phyloP scores from a whole-genome alignment of 2,797 vertebrate species.

The Paguma larvata region DNA sequence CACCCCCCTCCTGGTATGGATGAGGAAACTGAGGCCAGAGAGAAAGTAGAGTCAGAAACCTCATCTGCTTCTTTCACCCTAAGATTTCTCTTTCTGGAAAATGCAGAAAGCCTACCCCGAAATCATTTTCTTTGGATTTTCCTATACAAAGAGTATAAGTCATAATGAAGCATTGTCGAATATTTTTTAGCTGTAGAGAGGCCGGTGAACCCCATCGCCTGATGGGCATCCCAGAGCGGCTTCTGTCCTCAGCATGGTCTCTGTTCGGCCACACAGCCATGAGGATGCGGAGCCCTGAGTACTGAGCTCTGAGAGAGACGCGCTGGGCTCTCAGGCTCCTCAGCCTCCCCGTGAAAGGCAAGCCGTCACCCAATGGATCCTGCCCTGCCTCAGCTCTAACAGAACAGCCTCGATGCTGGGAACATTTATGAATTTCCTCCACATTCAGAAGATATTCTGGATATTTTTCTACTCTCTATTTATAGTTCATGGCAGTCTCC shows the following conservation, averaged over 20 bases:
- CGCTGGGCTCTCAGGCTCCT: not conserved
- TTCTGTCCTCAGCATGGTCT: not conserved
- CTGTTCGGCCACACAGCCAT: not conserved
- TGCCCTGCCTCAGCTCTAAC: not conserved
- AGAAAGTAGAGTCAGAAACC: not conserved
- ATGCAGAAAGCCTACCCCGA: not conserved
- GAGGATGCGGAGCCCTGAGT: not conserved
- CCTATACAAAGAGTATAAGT: not conserved
- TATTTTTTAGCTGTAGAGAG: not conserved
- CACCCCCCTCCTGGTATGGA: not conserved
- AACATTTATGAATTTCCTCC: not conserved
- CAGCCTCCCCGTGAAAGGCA: not conserved
- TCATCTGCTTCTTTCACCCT: not conserved
- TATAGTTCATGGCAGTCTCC: not conserved
- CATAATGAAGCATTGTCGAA: not conserved
- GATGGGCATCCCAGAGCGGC: not conserved
- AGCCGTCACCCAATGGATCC: accelerated
- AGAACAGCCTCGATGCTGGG: not conserved
- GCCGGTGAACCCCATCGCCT: not conserved
- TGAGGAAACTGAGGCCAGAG: not conserved
- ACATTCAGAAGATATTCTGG: not conserved
- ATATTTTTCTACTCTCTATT: not conserved
- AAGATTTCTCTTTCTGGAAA: constrained; percentile 34
- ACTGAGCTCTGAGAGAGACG: not conserved
- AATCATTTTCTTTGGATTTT: not conserved